phyloP scores from a whole-genome alignment of 2,113 vertebrate species.

The Psammodynastes pulverulentus region DNA sequence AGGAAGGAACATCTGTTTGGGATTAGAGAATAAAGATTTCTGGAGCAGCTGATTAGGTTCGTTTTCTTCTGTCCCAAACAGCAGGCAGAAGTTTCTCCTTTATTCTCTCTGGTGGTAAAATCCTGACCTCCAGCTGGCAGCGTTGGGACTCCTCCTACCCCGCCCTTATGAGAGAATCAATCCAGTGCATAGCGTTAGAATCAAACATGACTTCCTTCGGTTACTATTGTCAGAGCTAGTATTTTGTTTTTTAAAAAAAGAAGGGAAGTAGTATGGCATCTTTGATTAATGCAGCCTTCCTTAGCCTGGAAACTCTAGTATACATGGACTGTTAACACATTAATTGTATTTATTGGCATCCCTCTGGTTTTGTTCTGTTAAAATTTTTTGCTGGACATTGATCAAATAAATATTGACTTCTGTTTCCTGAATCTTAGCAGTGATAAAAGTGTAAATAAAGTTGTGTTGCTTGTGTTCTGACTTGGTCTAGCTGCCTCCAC shows the following conservation, averaged over 20 bases:
- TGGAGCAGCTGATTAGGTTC: slow-evolving; percentile 1
- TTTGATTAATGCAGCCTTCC: background rate
- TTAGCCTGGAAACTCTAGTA: background rate
- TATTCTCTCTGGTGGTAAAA: background rate
- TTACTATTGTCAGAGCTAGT: background rate
- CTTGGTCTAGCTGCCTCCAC: background rate
- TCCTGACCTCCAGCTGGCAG: background rate
- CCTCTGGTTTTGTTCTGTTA: background rate
- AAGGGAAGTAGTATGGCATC: background rate
- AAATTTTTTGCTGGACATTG: background rate
- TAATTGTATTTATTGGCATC: background rate
- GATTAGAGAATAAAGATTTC: background rate
- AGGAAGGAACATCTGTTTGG: background rate
- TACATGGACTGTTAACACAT: background rate
- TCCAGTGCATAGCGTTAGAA: background rate
- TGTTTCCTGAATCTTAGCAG: background rate
- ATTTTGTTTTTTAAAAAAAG: background rate
- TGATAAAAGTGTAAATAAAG: background rate
- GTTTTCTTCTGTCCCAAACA: background rate
- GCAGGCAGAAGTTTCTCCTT: fast-evolving
- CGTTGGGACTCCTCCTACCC: background rate
- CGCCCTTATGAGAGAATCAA: background rate
- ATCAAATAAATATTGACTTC: background rate
- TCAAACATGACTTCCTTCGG: fast-evolving
- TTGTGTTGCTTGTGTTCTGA: background rate